These are phyloP conservation scores for Halictus quadricinctus DNA, from an alignment of 2,888 invertebrate genomes.

Conservation along the genomic window DNA sequence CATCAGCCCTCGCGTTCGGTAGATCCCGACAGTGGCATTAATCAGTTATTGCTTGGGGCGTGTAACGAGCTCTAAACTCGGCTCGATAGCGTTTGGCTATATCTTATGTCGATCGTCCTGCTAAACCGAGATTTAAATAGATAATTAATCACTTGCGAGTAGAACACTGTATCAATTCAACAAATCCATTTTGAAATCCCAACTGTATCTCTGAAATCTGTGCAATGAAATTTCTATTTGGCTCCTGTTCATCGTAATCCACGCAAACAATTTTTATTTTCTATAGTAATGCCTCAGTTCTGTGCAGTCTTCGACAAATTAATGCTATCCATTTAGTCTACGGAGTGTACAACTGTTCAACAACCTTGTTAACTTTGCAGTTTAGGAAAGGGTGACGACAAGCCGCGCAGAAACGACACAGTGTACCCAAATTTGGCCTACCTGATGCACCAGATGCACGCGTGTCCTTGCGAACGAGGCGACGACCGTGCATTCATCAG, in stretches of 20 bases:
- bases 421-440: constrained; percentile 59
- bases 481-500: constrained; percentile 61
- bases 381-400: constrained; percentile 36
- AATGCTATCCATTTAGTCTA: neutral
- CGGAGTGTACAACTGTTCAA: neutral
- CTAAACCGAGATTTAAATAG: neutral
- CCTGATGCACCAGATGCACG: constrained; percentile 72
- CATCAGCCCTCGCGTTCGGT: constrained; percentile 25
- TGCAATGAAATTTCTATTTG: no score
- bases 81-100: constrained; percentile 1
- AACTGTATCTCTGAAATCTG: no score
- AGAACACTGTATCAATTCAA: neutral
- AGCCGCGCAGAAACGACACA: constrained; percentile 17
- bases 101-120: constrained; percentile 3
- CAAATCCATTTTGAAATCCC: neutral
- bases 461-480: constrained; percentile 60
- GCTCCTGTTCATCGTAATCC: no score
- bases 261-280: no score
- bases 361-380: constrained; percentile 24
- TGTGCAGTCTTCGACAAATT: no score
- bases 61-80: constrained; percentile 22
- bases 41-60: constrained; percentile 21
- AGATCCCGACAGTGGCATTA: constrained; percentile 19
- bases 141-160: neutral
- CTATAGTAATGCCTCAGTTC: no score